Evolutionary conservation across 2,113 vertebrate species (phyloP).

Genomic region (Acanthochromis polyacanthus): DNA sequence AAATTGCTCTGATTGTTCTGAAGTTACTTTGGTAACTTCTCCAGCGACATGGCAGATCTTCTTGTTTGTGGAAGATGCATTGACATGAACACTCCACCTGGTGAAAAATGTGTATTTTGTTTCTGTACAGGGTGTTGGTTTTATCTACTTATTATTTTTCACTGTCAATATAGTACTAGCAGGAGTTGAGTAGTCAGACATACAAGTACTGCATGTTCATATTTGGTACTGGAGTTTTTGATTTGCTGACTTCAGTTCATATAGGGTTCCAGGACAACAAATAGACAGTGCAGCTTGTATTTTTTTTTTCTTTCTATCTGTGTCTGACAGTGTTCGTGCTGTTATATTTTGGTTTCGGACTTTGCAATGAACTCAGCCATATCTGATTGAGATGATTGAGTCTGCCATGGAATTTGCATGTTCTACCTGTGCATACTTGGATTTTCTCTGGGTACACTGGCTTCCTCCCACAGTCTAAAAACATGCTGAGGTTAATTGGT

Average conservation of each 20-base stretch:
- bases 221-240: constrained; percentile 1
- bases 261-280: neutral
- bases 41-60: constrained; percentile 24
- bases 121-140: neutral
- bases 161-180: neutral
- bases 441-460: too few species aligned
- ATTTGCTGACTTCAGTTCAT: neutral
- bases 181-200: neutral
- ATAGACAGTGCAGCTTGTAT: neutral
- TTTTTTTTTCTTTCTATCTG: neutral
- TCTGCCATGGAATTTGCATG: too few species aligned
- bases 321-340: too few species aligned
- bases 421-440: too few species aligned
- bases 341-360: too few species aligned
- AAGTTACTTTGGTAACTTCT: constrained; percentile 42
- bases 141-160: neutral
- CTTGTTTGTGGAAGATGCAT: constrained; percentile 9
- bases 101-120: constrained; percentile 11
- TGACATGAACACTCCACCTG: constrained; percentile 13
- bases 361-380: neutral
- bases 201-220: neutral
- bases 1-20: constrained; percentile 38
- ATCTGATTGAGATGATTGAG: neutral
- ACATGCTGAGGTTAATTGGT: too few species aligned
- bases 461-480: too few species aligned